phyloP scores from a whole-genome alignment of 1,140 invertebrate genomes.

The Sminthurides bifidus region DNA sequence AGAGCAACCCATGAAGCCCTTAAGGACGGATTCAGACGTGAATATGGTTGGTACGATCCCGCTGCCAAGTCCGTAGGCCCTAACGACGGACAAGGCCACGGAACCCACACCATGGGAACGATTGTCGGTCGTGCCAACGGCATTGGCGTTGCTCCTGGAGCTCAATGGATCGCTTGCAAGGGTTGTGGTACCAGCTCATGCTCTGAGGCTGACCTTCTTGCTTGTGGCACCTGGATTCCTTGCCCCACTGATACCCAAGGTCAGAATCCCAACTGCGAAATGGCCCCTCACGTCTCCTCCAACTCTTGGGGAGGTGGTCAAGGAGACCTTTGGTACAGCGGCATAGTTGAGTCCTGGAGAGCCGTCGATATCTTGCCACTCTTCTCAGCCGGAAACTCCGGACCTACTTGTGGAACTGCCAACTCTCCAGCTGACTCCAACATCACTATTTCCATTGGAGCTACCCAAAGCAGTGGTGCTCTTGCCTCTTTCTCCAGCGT shows the following conservation, averaged over 20 bases:
- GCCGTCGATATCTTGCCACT: background rate
- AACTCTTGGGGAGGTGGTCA: background rate
- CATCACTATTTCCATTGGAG: constrained; percentile 8
- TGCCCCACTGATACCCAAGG: constrained; percentile 7
- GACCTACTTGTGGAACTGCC: constrained; percentile 5
- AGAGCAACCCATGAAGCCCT: background rate
- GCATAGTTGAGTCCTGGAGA: background rate
- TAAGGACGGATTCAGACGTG: background rate
- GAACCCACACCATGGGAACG: constrained; percentile 6
- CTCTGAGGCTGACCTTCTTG: background rate
- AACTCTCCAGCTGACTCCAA: constrained; percentile 7
- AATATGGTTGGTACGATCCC: background rate
- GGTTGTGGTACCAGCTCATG: background rate
- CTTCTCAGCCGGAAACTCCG: constrained; percentile 5
- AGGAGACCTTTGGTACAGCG: background rate
- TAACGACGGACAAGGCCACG: constrained; percentile 1
- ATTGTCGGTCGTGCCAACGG: background rate
- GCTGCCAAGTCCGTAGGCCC: background rate
- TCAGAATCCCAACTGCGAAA: constrained; percentile 1
- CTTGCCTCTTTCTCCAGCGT: background rate
- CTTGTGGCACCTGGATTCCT: background rate
- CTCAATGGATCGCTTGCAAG: background rate
- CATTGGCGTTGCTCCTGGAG: constrained; percentile 3
- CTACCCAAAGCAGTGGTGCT: background rate
- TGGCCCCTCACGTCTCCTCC: no score